These are phyloP conservation scores for Formica aserva DNA, from an alignment of 2,888 invertebrate genomes.

Conservation along the genomic window DNA sequence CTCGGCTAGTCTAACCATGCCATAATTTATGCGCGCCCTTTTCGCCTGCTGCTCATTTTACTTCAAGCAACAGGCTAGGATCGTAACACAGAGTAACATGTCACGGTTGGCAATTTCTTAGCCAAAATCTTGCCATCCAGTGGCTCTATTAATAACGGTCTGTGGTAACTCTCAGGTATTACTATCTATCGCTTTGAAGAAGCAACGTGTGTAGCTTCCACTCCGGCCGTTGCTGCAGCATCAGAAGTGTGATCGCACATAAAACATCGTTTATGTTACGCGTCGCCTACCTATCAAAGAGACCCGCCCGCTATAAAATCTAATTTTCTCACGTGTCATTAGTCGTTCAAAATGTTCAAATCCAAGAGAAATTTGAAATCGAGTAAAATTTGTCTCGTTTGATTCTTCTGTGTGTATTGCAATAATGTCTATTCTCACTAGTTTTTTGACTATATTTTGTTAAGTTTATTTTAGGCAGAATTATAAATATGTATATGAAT, in stretches of 20 bases:
- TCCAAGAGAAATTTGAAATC: neutral
- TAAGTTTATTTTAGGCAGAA: neutral
- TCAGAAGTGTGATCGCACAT: constrained; percentile 6
- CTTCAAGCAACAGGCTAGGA: constrained; percentile 20
- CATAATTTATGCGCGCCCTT: constrained; percentile 24
- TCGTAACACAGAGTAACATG: neutral
- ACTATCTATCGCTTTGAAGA: constrained; percentile 42
- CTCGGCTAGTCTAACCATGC: constrained; percentile 1
- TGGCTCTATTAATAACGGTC: constrained; percentile 38
- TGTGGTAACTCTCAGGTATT: constrained; percentile 20
- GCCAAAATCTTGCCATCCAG: constrained; percentile 11
- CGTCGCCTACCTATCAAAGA: neutral
- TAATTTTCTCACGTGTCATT: constrained; percentile 6
- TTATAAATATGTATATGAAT: neutral
- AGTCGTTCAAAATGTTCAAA: neutral
- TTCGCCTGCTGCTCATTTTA: constrained; percentile 16
- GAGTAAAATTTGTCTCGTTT: neutral
- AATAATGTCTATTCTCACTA: neutral
- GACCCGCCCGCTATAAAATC: neutral
- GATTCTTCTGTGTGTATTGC: neutral
- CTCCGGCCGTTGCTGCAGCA: constrained; percentile 5
- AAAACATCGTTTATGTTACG: constrained; percentile 18
- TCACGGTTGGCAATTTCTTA: constrained; percentile 7
- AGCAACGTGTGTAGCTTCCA: constrained; percentile 22
- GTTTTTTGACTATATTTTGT: neutral